Evolutionary conservation across 2,797 vertebrate genomes (phyloP), one percentile per base, ranked within the genome.

Genomic region (Rhinoraja longicauda): DNA sequence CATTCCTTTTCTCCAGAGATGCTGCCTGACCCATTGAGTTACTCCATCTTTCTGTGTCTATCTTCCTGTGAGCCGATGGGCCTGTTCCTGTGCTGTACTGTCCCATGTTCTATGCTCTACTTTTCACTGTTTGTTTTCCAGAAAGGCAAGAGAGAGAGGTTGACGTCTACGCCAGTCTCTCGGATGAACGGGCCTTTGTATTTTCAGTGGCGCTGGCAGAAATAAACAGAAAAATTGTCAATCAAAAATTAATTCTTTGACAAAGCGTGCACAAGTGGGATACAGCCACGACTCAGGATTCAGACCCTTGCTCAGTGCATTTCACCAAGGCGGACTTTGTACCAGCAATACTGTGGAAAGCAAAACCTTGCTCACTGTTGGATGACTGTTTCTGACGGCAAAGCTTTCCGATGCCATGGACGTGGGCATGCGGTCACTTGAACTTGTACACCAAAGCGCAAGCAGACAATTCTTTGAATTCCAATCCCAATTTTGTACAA

Each of bases 181-280:
- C 99, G 67, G 99, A 99, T 93, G 99, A 99, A 96, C 99, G 99
- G 95, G 99, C 99, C 86, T 99, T 99, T 93, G 98, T 99, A 94
- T 99, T 99, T 96, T 99, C 98, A 26, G 99, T 99, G 95, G 99
- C 99, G 86, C 97, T 99, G 97, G 99, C 99, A 93, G 99, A 99
- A 96, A 99, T 99, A 96, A 99, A 99, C 97, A 98, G 99, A 94
- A 99, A 99, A 97, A 99, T 99, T 95, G 97, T 99, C 96, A 99
- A 98, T 94, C 99, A 99, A 93, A 98, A 97, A 96, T 98, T 99
- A 94, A 98, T 99, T 95, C 96, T 99, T 93, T 99, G 97, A 96
- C 94, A 64, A 70, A 53, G 32, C 10, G 64, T 4, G 32, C 59
- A 93, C 92, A 86, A 82, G 86, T 45, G 93, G 88, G 88, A 78